Evolutionary conservation across 2,797 vertebrate genomes (phyloP).

Genomic region (Miichthys miiuy): DNA sequence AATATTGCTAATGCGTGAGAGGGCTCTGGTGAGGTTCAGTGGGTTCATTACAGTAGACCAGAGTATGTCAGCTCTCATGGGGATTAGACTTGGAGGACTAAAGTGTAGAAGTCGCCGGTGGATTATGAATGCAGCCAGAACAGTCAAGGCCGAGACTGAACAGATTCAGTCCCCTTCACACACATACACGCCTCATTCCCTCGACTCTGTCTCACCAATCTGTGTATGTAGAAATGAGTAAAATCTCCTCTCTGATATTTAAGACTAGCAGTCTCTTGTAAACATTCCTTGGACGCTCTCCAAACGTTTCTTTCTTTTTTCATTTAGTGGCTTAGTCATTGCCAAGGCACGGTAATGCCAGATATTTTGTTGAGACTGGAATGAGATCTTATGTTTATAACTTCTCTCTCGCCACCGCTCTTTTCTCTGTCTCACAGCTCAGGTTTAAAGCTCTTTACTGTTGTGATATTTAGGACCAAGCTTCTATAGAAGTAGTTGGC

Average conservation of each 20-base stretch:
- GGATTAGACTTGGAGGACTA: slow-evolving; percentile 65
- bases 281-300: slow-evolving; percentile 57
- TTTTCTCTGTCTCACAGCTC: slow-evolving; percentile 33
- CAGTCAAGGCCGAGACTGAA: slow-evolving; percentile 59
- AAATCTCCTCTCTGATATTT: slow-evolving; percentile 67
- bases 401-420: slow-evolving; percentile 47
- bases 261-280: slow-evolving; percentile 56
- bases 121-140: slow-evolving; percentile 56
- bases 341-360: slow-evolving; percentile 64
- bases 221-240: slow-evolving; percentile 75
- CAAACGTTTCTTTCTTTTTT: slow-evolving; percentile 48
- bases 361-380: slow-evolving; percentile 80
- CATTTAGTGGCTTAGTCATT: slow-evolving; percentile 62
- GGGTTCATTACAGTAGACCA: slow-evolving; percentile 69
- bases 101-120: slow-evolving; percentile 57
- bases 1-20: slow-evolving; percentile 32
- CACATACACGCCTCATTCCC: slow-evolving; percentile 14
- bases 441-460: slow-evolving; percentile 26
- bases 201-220: slow-evolving; percentile 41
- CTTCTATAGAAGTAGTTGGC: slow-evolving; percentile 29
- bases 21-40: slow-evolving; percentile 66
- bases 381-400: slow-evolving; percentile 74
- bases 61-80: slow-evolving; percentile 66
- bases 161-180: slow-evolving; percentile 47
- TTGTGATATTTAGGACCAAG: slow-evolving; percentile 31